Evolutionary conservation across 2,888 invertebrate genomes (phyloP), one percentile per base, ranked within the genome.

Genomic region (Agriopis leucophaearia): DNA sequence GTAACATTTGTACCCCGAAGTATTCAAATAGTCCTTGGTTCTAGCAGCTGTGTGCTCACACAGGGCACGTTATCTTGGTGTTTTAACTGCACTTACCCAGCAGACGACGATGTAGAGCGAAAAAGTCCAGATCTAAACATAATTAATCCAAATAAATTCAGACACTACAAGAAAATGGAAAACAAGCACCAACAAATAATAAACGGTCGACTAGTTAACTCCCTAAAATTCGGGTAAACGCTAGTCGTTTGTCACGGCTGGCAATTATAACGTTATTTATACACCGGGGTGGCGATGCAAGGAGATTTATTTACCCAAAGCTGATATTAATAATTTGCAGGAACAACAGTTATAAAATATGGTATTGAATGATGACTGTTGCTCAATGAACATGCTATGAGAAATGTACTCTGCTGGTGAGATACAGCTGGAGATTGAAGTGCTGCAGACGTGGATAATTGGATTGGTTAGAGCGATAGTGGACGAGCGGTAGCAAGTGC

Each of bases 261-360:
- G 88, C 90, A 91, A 91, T 91, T 91, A 90, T 88, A 84, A 81
- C 73, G 88, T 90, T 90, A 91, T 91, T 91, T 91, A 91, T 90
- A 88, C 82, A 82, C 78, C 78, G 78, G 84, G 83, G 84, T 78
- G 77, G 82, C 82, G 80, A 83, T 80, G 79, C 78, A 59, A 42
- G 76, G 77, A 81, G 81, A 89, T 89, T 86, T 86, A 87, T 87
- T 77, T 69, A 69, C 71, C 69, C 64, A 64, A 65, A 70, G 61
- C 68, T 59, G 64, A 64, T 74, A 74, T 69, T 64, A 69, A 69
- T 69, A 64, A 63, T 67, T 62, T 60, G 47, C 45, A n/a, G 59
- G 38, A 54, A 69, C 68, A 69, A 64, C 38, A 50, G 64, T 40
- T 64, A 42, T 51, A 64, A 68, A 68, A 68, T 60, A 63, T 16